phyloP scores from a whole-genome alignment of 2,113 vertebrate genomes.

The Erpornis zantholeuca region DNA sequence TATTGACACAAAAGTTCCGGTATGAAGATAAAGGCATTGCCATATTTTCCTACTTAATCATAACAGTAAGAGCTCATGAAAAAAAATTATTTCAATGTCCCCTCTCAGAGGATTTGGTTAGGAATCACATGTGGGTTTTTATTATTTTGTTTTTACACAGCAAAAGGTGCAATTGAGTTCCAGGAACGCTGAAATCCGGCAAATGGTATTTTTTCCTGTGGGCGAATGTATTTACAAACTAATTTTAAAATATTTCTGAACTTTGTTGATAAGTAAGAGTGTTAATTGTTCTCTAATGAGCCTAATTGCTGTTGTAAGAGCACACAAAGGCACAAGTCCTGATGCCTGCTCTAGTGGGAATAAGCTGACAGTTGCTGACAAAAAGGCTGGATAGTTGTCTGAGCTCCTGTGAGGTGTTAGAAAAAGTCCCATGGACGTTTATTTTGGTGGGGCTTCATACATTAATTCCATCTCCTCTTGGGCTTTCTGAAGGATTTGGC shows the following conservation, averaged over 20 bases:
- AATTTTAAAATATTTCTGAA: conserved; percentile 30
- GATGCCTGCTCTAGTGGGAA: background rate
- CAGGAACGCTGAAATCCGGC: conserved; percentile 2
- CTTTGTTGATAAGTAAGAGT: conserved; percentile 43
- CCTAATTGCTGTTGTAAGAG: conserved; percentile 38
- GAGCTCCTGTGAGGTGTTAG: background rate
- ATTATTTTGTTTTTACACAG: background rate
- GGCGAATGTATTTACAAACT: conserved; percentile 32
- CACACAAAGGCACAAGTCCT: background rate
- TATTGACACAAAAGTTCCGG: background rate
- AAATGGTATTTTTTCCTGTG: conserved; percentile 20
- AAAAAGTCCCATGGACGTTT: background rate
- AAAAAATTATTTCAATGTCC: background rate
- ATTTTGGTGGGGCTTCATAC: background rate
- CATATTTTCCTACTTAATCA: background rate
- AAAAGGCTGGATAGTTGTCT: background rate
- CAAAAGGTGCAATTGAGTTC: conserved; percentile 2
- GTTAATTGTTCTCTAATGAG: conserved; percentile 55
- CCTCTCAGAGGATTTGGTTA: background rate
- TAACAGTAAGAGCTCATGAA: background rate
- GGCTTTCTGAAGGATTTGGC: background rate
- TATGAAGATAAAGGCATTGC: background rate
- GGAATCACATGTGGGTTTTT: background rate
- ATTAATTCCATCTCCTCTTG: background rate
- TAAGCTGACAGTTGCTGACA: background rate